Evolutionary conservation across 2,797 vertebrate species (phyloP).

Genomic region (Lepilemur ruficaudatus): DNA sequence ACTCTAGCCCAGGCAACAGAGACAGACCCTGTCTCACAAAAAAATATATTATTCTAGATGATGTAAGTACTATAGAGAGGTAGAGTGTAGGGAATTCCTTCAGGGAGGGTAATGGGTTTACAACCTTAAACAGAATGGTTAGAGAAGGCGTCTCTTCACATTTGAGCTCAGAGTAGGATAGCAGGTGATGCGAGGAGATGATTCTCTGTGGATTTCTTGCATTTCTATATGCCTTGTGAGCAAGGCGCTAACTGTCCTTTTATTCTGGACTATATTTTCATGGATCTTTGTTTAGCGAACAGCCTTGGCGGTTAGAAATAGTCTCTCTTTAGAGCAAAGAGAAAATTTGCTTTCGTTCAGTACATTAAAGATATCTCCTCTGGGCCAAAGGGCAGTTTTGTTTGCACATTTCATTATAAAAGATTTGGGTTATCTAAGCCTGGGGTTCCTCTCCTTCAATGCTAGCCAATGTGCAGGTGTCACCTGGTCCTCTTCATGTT

Average conservation of each 20-base stretch:
- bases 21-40: background rate
- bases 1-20: background rate
- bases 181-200: background rate
- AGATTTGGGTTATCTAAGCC: background rate
- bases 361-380: background rate
- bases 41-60: background rate
- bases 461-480: background rate
- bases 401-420: constrained; percentile 35
- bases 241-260: background rate
- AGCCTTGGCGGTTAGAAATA: background rate
- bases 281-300: constrained; percentile 8
- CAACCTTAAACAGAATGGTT: background rate
- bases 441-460: background rate
- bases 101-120: background rate
- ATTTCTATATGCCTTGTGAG: background rate
- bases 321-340: background rate
- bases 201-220: background rate
- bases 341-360: background rate
- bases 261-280: background rate
- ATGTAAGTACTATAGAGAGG: background rate
- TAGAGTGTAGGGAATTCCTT: background rate
- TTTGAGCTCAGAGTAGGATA: background rate
- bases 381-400: background rate
- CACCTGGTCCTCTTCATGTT: background rate
- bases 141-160: background rate